Evolutionary conservation across 1,140 invertebrate genomes (phyloP), one percentile per base, ranked within the genome.

Genomic region (Caerostris darwini): DNA sequence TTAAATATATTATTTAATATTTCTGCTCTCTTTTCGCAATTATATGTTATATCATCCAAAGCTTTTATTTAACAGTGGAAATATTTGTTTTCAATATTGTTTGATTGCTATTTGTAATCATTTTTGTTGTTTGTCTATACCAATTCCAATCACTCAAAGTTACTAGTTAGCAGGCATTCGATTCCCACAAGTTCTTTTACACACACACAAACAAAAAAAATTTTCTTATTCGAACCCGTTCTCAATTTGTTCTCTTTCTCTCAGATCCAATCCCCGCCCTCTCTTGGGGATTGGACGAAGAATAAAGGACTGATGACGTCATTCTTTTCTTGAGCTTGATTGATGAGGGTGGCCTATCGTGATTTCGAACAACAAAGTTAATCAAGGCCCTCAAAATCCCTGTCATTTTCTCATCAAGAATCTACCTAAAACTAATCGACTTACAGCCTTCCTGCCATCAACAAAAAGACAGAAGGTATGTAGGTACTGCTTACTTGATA

Each of bases 391-490:
- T 85, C 82, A 85, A 85, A 85, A 85, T 85, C 82, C 82, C 82
- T 85, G 82, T 85, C 82, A 85, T 85, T 85, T 85, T 85, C 82
- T 85, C 82, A 85, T 85, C 82, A 85, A 58, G 82, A 85, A 85
- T 85, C 82, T 85, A 58, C 82, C 82, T 85, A 77, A 85, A 85
- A 56, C 82, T 58, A 85, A 85, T 85, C 82, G 82, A 85, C 82
- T 85, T 85, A 85, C 82, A 57, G 82, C n/a, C 17, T 56, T 85
- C 54, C n/a, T 57, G 19, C 54, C 82, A 17, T 34, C 54, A 85
- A 58, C 54, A 85, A 85, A 85, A 85, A 85, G 54, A 58, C 50
- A 81, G 12, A 54, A 34, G 53, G n/a, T 57, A 85, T n/a, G 82
- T 19, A 54, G 57, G 82, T 54, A 85, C 82, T 50, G 34, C 50